These are phyloP conservation scores for Clarias pachynema DNA, from an alignment of 2,797 vertebrate genomes.

Conservation along the genomic window DNA sequence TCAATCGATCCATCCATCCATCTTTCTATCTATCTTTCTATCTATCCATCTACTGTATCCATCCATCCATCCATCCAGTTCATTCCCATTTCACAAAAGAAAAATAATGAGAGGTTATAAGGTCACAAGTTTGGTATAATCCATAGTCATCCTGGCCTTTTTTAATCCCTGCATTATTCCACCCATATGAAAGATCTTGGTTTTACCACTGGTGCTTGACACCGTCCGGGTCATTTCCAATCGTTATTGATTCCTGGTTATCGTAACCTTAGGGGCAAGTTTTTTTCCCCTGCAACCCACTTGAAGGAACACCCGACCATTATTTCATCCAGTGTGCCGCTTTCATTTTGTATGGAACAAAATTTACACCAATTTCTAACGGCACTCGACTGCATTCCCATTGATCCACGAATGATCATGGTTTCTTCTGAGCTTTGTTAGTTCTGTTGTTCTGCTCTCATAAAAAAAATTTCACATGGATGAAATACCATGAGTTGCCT, in stretches of 20 bases:
- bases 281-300: background rate
- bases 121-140: background rate
- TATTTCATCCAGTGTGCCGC: background rate
- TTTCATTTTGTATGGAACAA: background rate
- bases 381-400: background rate
- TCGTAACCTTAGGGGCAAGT: background rate
- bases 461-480: background rate
- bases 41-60: too few species aligned
- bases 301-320: background rate
- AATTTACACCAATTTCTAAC: background rate
- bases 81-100: background rate
- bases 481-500: conserved; percentile 9
- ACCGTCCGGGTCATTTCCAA: background rate
- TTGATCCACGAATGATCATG: background rate
- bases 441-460: background rate
- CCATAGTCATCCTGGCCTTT: background rate
- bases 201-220: background rate
- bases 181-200: background rate
- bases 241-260: conserved; percentile 1
- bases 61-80: background rate
- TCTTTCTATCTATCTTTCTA: too few species aligned
- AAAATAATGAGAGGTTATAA: too few species aligned
- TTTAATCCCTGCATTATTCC: too few species aligned
- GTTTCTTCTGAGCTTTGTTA: background rate
- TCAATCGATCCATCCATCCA: too few species aligned